These are phyloP conservation scores for Galerucella nymphaeae DNA, from an alignment of 2,888 invertebrate species.

Conservation along the genomic window DNA sequence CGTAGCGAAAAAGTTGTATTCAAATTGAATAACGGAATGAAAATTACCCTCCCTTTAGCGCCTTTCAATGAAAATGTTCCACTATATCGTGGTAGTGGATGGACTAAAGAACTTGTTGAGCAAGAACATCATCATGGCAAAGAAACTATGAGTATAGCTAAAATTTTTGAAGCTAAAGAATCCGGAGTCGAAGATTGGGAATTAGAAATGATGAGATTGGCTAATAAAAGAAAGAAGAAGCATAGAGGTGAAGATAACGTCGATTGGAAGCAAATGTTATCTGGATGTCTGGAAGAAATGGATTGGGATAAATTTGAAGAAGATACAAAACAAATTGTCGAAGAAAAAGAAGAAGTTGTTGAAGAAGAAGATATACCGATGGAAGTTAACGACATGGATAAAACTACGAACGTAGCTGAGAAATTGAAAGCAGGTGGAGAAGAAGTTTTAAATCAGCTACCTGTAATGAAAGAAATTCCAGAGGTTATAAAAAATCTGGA, in stretches of 20 bases:
- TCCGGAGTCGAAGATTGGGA: slow-evolving; percentile 62
- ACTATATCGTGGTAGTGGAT: slow-evolving; percentile 60
- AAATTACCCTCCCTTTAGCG: slow-evolving; percentile 74
- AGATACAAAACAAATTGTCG: slow-evolving; percentile 77
- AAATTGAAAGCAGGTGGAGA: slow-evolving; percentile 68
- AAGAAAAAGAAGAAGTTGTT: slow-evolving; percentile 73
- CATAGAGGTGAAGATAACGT: slow-evolving; percentile 57
- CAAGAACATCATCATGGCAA: slow-evolving; percentile 63
- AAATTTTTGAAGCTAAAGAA: slow-evolving; percentile 69
- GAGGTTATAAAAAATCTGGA: slow-evolving; percentile 72
- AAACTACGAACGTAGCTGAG: slow-evolving; percentile 71
- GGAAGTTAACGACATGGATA: slow-evolving; percentile 68
- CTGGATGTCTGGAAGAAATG: slow-evolving; percentile 74
- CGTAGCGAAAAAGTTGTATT: slow-evolving; percentile 79
- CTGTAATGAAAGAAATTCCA: slow-evolving; percentile 72
- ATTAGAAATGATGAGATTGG: slow-evolving; percentile 61
- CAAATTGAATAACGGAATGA: slow-evolving; percentile 75
- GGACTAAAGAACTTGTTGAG: slow-evolving; percentile 68
- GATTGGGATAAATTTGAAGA: slow-evolving; percentile 72
- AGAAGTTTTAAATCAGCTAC: slow-evolving; percentile 70
- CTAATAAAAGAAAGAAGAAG: slow-evolving; percentile 60
- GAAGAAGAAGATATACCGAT: slow-evolving; percentile 64
- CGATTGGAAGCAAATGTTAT: slow-evolving; percentile 66
- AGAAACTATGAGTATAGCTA: slow-evolving; percentile 68
- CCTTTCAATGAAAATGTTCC: slow-evolving; percentile 55